phyloP scores from a whole-genome alignment of 1,140 invertebrate species.

The Brachionus angularis region DNA sequence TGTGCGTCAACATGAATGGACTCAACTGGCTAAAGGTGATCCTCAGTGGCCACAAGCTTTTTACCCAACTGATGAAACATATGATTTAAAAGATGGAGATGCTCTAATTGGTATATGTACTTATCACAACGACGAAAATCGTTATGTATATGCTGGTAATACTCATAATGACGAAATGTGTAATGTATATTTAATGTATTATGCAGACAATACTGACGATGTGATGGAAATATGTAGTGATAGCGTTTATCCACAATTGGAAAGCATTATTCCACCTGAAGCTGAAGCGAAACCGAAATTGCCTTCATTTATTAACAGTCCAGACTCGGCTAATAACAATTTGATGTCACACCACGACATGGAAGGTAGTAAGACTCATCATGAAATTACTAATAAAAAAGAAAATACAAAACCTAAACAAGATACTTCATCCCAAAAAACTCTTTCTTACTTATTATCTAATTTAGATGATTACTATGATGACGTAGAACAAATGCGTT shows the following conservation, averaged over 20 bases:
- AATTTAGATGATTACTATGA: slow-evolving; percentile 17
- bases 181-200: slow-evolving; percentile 99
- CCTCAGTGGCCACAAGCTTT: slow-evolving; percentile 90
- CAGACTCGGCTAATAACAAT: not conserved
- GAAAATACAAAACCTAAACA: not conserved
- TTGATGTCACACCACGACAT: slow-evolving; percentile 27
- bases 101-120: slow-evolving; percentile 62
- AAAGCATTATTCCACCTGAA: slow-evolving; percentile 34
- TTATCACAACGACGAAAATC: slow-evolving; percentile 22
- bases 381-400: slow-evolving; percentile 32
- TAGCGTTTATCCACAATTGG: slow-evolving; percentile 23
- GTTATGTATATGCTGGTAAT: slow-evolving; percentile 48
- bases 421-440: too few relatives aligned
- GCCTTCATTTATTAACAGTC: not conserved
- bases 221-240: slow-evolving; percentile 19
- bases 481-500: slow-evolving; percentile 30
- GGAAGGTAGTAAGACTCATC: slow-evolving; percentile 43
- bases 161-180: slow-evolving; percentile 97
- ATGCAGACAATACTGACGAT: slow-evolving; percentile 63
- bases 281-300: slow-evolving; percentile 23
- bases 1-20: slow-evolving; percentile 62
- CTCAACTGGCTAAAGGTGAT: slow-evolving; percentile 69
- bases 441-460: not conserved
- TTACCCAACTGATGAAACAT: slow-evolving; percentile 71
- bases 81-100: slow-evolving; percentile 67